Evolutionary conservation across 2,797 vertebrate species (phyloP), one percentile per base, ranked within the genome.

Genomic region (Arrhamphus sclerolepis): DNA sequence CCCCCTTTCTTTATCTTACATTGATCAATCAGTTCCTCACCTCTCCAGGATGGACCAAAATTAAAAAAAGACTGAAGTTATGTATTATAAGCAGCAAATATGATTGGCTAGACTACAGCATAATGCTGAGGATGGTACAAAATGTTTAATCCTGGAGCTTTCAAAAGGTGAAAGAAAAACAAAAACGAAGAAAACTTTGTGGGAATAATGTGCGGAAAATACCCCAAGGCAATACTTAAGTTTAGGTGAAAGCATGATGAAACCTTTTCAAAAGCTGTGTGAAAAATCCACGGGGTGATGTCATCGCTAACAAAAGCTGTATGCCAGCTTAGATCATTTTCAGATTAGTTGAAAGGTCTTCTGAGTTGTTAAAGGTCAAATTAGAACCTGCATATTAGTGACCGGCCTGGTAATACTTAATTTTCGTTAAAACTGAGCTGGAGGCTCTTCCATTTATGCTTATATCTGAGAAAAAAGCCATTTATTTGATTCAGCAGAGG

Each of bases 321-420:
- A 55, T 83, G 87, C 77, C 85, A 80, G 68, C 83, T 60, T 58
- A 50, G 78, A 85, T 90, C 82, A 88, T 80, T 86, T 83, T 82
- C 82, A 86, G 84, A 87, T 85, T 84, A 86, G 78, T 72, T 78
- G 56, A 56, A 60, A 40, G 54, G 40, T 66, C 72, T 55, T 73
- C 48, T 74, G 59, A 14, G 34, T 26, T 38, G 34, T 38, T 14
- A 13, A 38, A 38, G 34, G 9, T 5, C 31, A 11, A 78, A 84
- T 80, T 74, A 83, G 55, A 72, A 39, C 39, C 46, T 69, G 66
- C 79, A 87, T 83, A 78, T 83, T 82, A 78, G 83, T 38, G 2
- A 38, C 34, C 5, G 34, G 4, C 34, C 34, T 14, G 13, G 6
- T 38, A 38, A 38, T 38, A 14, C 34, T 38, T 38, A 14, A 38